Evolutionary conservation across 53 echinoderm and acorn worm species (phyloP), one percentile per base, ranked within the genome.

Genomic region (Arbacia lixula): DNA sequence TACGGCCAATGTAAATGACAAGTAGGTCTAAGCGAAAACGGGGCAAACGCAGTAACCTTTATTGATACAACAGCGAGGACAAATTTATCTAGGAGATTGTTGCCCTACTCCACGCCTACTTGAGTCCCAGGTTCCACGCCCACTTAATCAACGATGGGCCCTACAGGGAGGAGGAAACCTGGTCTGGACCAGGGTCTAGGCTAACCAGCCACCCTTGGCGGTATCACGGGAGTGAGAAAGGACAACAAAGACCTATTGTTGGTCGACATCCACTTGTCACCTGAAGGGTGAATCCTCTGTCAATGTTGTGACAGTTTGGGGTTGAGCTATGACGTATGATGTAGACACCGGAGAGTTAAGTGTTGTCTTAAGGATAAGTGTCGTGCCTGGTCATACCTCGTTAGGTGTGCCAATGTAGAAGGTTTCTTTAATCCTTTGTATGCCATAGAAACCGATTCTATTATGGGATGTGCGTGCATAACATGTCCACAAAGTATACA

Each of bases 171-270:
- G 16, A 53, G 35, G 4, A 46, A 14, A 10, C 6, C 8, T 46
- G 46, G 8, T 46, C 14, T 6, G 8, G 46, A 46, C 6, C 8
- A 46, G 46, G 46, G n/a, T n/a, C n/a, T n/a, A n/a, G n/a, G n/a
- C n/a, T n/a, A n/a, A n/a, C n/a, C n/a, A n/a, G n/a, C n/a, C n/a
- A 36, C 69, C 43, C 28, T 0, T 22, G 69, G 43, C 69, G 69
- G 14, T n/a, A n/a, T n/a, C 74, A 53, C 19, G 30, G 17, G 51
- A 74, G 74, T 74, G 74, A 43, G 74, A 74, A 74, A 74, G 31
- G 74, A 74, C 51, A 74, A 74, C 74, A 74, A 20, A 52, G 53
- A 14, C 6, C 3, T 69, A 35, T 53, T 33, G 20, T 17, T 25
- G 21, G 38, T 27, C 0, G 71, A 71, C n/a, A 46, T 53, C 30